A percentile compares a stretch with the other conserved stretches of the same genome.
phyloP scores from a whole-genome alignment of 2,797 vertebrate genomes.

The Semaprochilodus insignis region DNA sequence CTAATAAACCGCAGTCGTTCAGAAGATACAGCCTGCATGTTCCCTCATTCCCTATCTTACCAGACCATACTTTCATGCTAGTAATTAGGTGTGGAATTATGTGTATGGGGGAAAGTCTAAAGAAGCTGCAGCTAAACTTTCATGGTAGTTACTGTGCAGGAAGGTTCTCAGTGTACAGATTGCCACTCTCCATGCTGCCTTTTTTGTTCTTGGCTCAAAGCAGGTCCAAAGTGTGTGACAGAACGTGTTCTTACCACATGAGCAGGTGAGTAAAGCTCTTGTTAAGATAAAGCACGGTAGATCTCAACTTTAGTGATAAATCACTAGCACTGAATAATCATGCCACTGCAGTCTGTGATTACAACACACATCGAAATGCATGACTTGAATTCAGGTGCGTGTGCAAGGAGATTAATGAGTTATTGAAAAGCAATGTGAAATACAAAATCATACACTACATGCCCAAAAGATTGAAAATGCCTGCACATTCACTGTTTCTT shows the following conservation, averaged over 20 bases:
- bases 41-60: conserved; percentile 48
- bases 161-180: background rate
- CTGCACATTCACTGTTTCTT: background rate
- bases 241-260: background rate
- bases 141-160: background rate
- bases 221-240: background rate
- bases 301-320: background rate
- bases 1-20: conserved; percentile 70
- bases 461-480: background rate
- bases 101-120: background rate
- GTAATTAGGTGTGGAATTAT: conserved; percentile 11
- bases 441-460: background rate
- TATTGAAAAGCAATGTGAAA: background rate
- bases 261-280: background rate
- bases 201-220: conserved; percentile 1
- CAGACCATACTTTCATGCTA: conserved; percentile 17
- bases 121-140: background rate
- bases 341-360: background rate
- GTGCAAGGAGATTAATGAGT: background rate
- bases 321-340: background rate
- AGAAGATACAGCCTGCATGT: conserved; percentile 58
- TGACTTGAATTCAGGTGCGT: background rate
- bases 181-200: background rate
- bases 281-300: conserved; percentile 1
- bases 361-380: background rate